Evolutionary conservation across 2,888 invertebrate genomes (phyloP).

Genomic region (Panzeria rudis): DNA sequence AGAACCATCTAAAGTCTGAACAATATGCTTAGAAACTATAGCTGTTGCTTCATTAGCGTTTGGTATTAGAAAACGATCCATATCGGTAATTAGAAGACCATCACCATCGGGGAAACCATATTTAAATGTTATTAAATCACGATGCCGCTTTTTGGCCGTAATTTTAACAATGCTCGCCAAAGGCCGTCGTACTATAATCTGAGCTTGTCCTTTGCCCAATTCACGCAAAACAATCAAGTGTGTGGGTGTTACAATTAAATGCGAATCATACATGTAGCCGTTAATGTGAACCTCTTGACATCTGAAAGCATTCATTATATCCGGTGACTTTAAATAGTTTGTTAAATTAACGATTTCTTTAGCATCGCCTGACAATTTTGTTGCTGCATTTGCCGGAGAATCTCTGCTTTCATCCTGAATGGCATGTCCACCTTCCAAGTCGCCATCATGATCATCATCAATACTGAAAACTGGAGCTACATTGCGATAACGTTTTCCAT

Average conservation of each 20-base stretch:
- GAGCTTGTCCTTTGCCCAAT: conserved; percentile 89
- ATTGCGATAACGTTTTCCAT: conserved; percentile 94
- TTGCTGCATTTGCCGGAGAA: conserved; percentile 83
- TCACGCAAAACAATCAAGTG: conserved; percentile 94
- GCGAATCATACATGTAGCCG: conserved; percentile 94
- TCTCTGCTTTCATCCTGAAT: conserved; percentile 75
- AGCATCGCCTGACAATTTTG: conserved; percentile 86
- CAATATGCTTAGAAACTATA: conserved; percentile 94
- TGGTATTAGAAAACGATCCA: conserved; percentile 96
- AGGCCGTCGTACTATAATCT: conserved; percentile 93
- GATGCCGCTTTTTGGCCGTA: conserved; percentile 97
- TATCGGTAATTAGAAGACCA: conserved; percentile 91
- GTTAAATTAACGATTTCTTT: conserved; percentile 92
- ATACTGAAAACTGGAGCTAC: conserved; percentile 97
- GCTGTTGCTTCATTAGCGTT: conserved; percentile 95
- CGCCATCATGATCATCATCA: conserved; percentile 91
- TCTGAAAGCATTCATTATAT: conserved; percentile 93
- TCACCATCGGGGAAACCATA: conserved; percentile 94
- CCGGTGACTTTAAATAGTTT: conserved; percentile 91
- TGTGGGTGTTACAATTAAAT: conserved; percentile 92
- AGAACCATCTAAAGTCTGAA: conserved; percentile 81
- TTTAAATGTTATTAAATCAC: conserved; percentile 98
- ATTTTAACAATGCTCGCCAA: conserved; percentile 97
- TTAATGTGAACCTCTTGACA: conserved; percentile 97
- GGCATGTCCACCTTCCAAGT: conserved; percentile 73